phyloP scores from a whole-genome alignment of 2,888 invertebrate species.

The Perithous albicinctus region DNA sequence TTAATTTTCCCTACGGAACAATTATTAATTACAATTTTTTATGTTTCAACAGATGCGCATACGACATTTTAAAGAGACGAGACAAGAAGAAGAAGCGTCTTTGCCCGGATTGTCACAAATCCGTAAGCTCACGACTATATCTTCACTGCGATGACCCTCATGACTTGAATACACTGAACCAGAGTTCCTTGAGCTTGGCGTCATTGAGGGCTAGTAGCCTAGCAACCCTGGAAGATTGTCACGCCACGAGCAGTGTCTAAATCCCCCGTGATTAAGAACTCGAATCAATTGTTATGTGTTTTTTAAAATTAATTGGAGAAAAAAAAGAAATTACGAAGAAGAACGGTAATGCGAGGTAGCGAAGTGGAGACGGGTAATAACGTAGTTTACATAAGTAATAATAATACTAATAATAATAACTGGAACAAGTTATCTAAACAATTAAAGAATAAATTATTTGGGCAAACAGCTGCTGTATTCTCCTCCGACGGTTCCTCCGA shows the following conservation, averaged over 20 bases:
- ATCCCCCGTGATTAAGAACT: constrained; percentile 47
- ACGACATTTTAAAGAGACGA: constrained; percentile 88
- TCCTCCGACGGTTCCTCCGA: constrained; percentile 10
- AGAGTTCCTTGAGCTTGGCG: constrained; percentile 85
- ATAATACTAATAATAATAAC: constrained; percentile 55
- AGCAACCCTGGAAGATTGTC: constrained; percentile 83
- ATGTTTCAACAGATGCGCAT: constrained; percentile 87
- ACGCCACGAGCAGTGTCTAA: constrained; percentile 84
- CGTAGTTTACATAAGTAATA: constrained; percentile 52
- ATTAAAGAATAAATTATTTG: constrained; percentile 37
- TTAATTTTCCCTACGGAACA: constrained; percentile 72
- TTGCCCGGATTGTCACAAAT: constrained; percentile 90
- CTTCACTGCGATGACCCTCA: constrained; percentile 86
- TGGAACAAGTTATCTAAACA: constrained; percentile 49
- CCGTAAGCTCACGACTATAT: constrained; percentile 89
- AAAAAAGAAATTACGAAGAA: not conserved
- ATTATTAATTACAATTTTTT: constrained; percentile 1
- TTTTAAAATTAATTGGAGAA: constrained; percentile 27
- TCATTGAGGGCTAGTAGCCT: constrained; percentile 84
- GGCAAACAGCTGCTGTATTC: constrained; percentile 36
- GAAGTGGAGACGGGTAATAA: constrained; percentile 38
- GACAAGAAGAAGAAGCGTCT: constrained; percentile 88
- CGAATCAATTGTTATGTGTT: constrained; percentile 53
- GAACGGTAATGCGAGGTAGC: constrained; percentile 22
- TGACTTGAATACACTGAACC: constrained; percentile 82